Evolutionary conservation across 2,888 invertebrate genomes (phyloP), one percentile per base, ranked within the genome.

Genomic region (Adela reaumurella): DNA sequence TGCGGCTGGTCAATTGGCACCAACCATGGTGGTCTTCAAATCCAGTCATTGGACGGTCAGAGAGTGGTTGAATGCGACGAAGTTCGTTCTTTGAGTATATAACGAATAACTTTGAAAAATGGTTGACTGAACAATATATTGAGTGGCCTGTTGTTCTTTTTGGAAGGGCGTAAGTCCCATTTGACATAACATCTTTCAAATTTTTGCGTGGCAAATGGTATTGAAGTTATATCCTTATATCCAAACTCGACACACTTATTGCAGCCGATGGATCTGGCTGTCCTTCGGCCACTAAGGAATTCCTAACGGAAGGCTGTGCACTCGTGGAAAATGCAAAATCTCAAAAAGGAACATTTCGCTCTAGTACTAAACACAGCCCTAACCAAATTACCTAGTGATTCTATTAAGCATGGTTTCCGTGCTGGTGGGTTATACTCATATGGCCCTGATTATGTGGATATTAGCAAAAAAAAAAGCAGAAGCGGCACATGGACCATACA

Each of bases 251-350:
- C 53, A 11, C 52, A 53, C 44, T 44, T 55, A 10, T 29, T 53
- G n/a, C 54, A 55, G 48, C 53, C 54, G 17, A 53, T 53, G 53
- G 54, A 54, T 28, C 43, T 53, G 14, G 46, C 53, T 8, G 48
- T 53, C 11, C 52, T 53, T 35, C 45, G 51, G 3, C 52, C 50
- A 3, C 17, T 52, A n/a, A n/a, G n/a, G n/a, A n/a, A n/a, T n/a
- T n/a, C n/a, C n/a, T n/a, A n/a, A n/a, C n/a, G n/a, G n/a, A n/a
- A n/a, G n/a, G n/a, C n/a, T n/a, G n/a, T n/a, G n/a, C n/a, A n/a
- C n/a, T 35, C 10, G 24, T 5, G 24, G n/a, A n/a, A n/a, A n/a
- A n/a, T n/a, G 5, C 24, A 24, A 6, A 24, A 24, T 6, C 24
- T 24, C 6, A 24, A 24, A 24, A 24, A 24, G 24, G 24, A 24